Percentiles rank a stretch among this genome's conserved stretches.
Conservation (phyloP, 1,140 invertebrate genomes). For the Brachionus rotundiformis region DNA sequence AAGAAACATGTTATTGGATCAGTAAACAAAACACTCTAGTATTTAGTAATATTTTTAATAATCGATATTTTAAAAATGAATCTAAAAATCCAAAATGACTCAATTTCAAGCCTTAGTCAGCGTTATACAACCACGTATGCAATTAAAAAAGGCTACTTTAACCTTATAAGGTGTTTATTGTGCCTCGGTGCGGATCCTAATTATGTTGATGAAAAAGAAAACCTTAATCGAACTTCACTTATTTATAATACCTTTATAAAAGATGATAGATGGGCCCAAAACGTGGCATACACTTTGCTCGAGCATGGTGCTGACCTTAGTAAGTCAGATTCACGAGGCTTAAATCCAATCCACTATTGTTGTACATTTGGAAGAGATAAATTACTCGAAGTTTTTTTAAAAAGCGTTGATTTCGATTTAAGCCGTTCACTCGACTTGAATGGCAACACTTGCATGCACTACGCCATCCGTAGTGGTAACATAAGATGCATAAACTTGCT, state of each 20-base stretch:
- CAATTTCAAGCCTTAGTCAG: background rate
- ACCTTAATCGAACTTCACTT: conserved; percentile 55
- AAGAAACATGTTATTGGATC: conserved; percentile 10
- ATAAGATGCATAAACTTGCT: conserved; percentile 55
- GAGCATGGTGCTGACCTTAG: conserved; percentile 57
- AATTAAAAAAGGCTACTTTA: conserved; percentile 58
- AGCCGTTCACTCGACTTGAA: conserved; percentile 52
- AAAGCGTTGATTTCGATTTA: conserved; percentile 58
- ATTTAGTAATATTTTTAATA: background rate
- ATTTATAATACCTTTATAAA: conserved; percentile 58
- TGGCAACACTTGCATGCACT: conserved; percentile 60
- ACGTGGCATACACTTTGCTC: conserved; percentile 57
- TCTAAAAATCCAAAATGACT: background rate
- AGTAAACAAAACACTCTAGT: background rate
- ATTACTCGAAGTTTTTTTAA: conserved; percentile 56
- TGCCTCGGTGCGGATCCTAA: conserved; percentile 56
- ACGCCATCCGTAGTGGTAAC: conserved; percentile 57
- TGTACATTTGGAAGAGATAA: conserved; percentile 56
- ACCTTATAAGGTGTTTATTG: conserved; percentile 57
- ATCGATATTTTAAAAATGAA: conserved; percentile 16
- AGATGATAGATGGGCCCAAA: conserved; percentile 57
- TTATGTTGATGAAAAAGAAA: conserved; percentile 54
- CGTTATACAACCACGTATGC: conserved; percentile 42
- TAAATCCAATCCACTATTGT: conserved; percentile 59
- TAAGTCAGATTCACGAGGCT: conserved; percentile 55